Evolutionary conservation across 2,888 invertebrate genomes (phyloP).

Genomic region (Rhamphomyia laevipes): DNA sequence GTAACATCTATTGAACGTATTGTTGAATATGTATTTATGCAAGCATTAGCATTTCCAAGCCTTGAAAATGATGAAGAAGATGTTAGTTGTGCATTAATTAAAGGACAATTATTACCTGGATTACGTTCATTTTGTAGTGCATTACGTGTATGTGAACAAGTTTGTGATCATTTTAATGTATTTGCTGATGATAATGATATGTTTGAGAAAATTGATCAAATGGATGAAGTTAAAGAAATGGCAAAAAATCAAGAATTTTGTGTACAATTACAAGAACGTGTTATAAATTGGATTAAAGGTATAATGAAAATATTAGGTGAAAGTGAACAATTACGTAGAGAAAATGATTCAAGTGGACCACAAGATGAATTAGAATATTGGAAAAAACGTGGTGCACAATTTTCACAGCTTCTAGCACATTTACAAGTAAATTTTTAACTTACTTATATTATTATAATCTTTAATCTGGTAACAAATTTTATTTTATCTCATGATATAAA

Average conservation of each 20-base stretch:
- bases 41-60: conserved; percentile 71
- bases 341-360: conserved; percentile 85
- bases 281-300: conserved; percentile 67
- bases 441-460: background rate
- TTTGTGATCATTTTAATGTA: conserved; percentile 63
- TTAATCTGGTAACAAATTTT: too few species aligned
- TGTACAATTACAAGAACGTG: conserved; percentile 55
- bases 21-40: conserved; percentile 83
- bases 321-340: conserved; percentile 81
- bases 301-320: conserved; percentile 77
- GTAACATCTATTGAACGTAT: conserved; percentile 80
- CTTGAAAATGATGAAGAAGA: conserved; percentile 72
- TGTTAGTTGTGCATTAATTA: conserved; percentile 64
- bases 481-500: background rate
- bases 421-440: conserved; percentile 45
- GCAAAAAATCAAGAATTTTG: conserved; percentile 55
- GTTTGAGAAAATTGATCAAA: conserved; percentile 47
- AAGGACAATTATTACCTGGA: conserved; percentile 70
- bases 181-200: conserved; percentile 60
- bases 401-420: conserved; percentile 72
- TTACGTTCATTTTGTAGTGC: conserved; percentile 79
- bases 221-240: conserved; percentile 58
- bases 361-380: conserved; percentile 93
- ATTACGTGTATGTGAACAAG: conserved; percentile 75
- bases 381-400: conserved; percentile 89